A percentile compares a stretch with the other conserved stretches of the same genome.
Evolutionary conservation across 2,113 vertebrate genomes (phyloP).

Genomic region (Lipophrys pholis): DNA sequence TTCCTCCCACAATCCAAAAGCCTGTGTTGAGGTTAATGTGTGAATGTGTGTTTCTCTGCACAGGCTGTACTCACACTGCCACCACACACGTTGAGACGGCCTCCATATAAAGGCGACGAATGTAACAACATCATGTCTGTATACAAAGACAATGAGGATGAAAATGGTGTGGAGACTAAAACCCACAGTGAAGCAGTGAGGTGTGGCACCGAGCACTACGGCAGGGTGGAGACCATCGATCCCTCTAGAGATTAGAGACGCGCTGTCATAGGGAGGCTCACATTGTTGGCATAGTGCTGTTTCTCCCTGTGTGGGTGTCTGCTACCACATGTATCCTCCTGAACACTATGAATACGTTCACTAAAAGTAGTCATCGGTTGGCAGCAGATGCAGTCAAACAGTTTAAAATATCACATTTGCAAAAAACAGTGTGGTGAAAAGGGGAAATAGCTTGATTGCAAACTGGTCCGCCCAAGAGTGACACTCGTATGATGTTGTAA

Average conservation of each 20-base stretch:
- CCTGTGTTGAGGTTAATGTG: too few relatives aligned
- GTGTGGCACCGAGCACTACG: slow-evolving; percentile 9
- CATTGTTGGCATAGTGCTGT: slow-evolving; percentile 7
- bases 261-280: neutral
- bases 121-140: neutral
- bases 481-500: too few relatives aligned
- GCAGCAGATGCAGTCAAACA: slow-evolving; percentile 5
- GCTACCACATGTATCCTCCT: slow-evolving; percentile 19
- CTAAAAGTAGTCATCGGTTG: slow-evolving; percentile 11
- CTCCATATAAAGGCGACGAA: too few relatives aligned
- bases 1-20: too few relatives aligned
- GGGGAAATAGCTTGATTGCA: too few relatives aligned
- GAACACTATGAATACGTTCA: neutral
- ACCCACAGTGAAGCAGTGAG: slow-evolving; percentile 1
- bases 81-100: too few relatives aligned
- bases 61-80: too few relatives aligned
- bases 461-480: too few relatives aligned
- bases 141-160: slow-evolving; percentile 6
- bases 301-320: slow-evolving; percentile 36
- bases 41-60: too few relatives aligned
- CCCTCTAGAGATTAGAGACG: slow-evolving; percentile 18
- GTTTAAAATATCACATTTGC: too few relatives aligned
- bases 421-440: too few relatives aligned
- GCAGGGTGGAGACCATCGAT: slow-evolving; percentile 15
- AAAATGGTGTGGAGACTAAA: neutral